Percentiles rank a stretch among this genome's conserved stretches.
These are phyloP conservation scores for Lamprotornis superbus DNA, from an alignment of 2,113 vertebrate genomes.

Conservation along the genomic window DNA sequence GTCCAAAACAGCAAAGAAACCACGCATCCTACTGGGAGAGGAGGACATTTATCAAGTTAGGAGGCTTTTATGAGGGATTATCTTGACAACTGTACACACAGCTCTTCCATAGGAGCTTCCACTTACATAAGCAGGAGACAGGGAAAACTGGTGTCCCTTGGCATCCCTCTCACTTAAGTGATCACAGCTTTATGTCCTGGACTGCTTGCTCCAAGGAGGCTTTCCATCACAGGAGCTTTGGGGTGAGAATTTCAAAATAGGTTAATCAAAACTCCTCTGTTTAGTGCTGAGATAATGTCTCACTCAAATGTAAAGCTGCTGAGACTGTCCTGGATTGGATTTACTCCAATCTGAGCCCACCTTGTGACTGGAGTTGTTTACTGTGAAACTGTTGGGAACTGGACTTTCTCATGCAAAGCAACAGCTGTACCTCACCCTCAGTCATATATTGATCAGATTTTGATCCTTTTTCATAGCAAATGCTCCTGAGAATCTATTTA, in stretches of 20 bases:
- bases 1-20: not conserved
- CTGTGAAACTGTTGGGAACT: not conserved
- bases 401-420: not conserved
- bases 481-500: not conserved
- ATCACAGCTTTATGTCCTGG: not conserved
- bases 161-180: not conserved
- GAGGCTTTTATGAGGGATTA: not conserved
- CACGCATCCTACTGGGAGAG: not conserved
- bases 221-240: not conserved
- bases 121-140: not conserved
- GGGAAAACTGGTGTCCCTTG: not conserved
- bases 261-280: not conserved
- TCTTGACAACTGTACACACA: not conserved
- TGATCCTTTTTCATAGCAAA: not conserved
- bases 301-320: not conserved
- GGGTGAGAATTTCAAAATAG: not conserved
- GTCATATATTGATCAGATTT: not conserved
- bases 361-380: not conserved
- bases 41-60: not conserved
- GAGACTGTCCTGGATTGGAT: not conserved
- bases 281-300: not conserved
- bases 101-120: not conserved
- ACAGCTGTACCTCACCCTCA: not conserved
- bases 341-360: not conserved
- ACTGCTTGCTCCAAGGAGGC: not conserved